Evolutionary conservation across 1,140 invertebrate species (phyloP).

Genomic region (Nephila pilipes): DNA sequence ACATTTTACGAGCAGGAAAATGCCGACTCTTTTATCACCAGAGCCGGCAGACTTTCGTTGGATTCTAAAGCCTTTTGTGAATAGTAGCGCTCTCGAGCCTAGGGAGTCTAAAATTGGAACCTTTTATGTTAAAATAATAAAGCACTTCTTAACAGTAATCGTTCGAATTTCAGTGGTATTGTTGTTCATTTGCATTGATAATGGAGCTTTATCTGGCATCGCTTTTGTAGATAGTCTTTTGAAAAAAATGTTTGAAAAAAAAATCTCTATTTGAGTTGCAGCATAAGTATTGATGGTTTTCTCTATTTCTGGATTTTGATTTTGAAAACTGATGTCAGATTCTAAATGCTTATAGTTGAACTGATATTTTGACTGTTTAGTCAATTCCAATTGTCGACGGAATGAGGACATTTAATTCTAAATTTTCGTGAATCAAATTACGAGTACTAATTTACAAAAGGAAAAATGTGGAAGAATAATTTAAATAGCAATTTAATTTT

Average conservation of each 20-base stretch:
- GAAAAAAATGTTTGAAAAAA: not conserved
- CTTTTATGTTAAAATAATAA: constrained; percentile 65
- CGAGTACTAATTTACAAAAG: too few species aligned
- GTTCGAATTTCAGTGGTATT: constrained; percentile 40
- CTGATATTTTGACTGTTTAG: too few species aligned
- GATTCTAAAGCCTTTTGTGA: not conserved
- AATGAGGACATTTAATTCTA: too few species aligned
- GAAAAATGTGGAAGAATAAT: too few species aligned
- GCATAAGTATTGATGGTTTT: not conserved
- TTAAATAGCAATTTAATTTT: too few species aligned
- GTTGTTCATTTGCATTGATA: constrained; percentile 2
- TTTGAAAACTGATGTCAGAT: too few species aligned
- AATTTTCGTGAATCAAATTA: too few species aligned
- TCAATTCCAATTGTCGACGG: too few species aligned
- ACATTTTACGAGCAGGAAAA: constrained; percentile 45
- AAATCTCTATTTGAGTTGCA: not conserved
- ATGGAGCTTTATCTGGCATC: not conserved
- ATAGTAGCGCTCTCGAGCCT: not conserved
- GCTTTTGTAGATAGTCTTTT: constrained; percentile 30
- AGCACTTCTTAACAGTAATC: constrained; percentile 5
- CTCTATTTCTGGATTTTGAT: not conserved
- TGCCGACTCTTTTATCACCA: constrained; percentile 19
- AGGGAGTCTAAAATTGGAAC: not conserved
- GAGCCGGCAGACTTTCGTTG: not conserved
- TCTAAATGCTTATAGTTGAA: too few species aligned